Conservation (phyloP, 2,113 vertebrate genomes). For the Apodemus speciosus region DNA sequence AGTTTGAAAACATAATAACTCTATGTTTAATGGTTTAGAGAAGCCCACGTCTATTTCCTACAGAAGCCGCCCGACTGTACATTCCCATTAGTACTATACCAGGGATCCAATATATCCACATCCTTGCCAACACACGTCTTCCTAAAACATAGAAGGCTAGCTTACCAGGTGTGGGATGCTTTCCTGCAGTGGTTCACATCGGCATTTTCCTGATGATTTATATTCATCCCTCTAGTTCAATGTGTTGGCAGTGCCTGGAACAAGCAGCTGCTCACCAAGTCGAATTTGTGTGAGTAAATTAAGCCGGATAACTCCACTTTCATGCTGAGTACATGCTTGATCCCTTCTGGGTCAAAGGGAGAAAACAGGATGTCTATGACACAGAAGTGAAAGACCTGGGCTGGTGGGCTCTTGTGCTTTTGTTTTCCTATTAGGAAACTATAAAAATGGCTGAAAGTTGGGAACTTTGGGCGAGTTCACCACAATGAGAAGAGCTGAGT, state of each 20-base stretch:
- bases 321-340: neutral
- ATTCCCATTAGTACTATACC: neutral
- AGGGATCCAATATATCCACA: neutral
- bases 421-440: neutral
- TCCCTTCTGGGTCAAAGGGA: neutral
- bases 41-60: neutral
- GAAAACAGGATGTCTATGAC: neutral
- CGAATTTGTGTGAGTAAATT: neutral
- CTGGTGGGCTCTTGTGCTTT: neutral
- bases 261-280: constrained; percentile 22
- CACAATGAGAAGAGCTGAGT: neutral
- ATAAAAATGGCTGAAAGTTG: neutral
- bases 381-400: neutral
- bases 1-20: neutral
- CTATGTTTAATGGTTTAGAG: constrained; percentile 14
- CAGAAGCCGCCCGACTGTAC: neutral
- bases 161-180: neutral
- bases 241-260: neutral
- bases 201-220: constrained; percentile 29
- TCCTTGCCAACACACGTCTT: neutral
- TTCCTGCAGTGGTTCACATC: neutral
- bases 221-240: neutral
- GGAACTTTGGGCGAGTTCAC: neutral
- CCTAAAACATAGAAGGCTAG: neutral
- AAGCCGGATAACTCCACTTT: neutral